Percentiles rank a stretch among this genome's conserved stretches.
Conservation (phyloP, 2,888 invertebrate species). For the Drosophila meridiana region DNA sequence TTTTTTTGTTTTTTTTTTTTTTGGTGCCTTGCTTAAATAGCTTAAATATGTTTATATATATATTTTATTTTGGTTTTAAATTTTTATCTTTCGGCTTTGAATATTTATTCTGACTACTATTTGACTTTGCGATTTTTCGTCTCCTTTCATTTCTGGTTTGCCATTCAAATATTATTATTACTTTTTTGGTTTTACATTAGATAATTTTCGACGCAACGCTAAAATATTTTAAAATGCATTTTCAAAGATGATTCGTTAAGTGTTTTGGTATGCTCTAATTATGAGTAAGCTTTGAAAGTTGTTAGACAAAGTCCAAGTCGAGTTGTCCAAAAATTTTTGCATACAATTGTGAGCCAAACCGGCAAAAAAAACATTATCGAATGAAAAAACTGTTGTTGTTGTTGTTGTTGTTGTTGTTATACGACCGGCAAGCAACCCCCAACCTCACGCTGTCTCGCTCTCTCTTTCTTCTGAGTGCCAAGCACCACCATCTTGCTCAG, state of each 20-base stretch:
- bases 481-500: conserved; percentile 10
- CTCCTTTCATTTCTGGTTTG: conserved; percentile 25
- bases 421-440: conserved; percentile 60
- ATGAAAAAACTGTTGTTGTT: conserved; percentile 47
- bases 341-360: conserved; percentile 56
- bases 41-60: conserved; percentile 48
- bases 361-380: conserved; percentile 58
- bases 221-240: conserved; percentile 82
- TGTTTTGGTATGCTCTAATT: conserved; percentile 28
- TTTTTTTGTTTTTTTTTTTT: neutral
- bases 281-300: conserved; percentile 63
- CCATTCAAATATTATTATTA: conserved; percentile 50
- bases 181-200: conserved; percentile 33
- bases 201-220: conserved; percentile 67
- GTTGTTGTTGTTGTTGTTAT: conserved; percentile 44
- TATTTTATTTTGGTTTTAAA: conserved; percentile 23
- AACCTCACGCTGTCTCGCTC: conserved; percentile 2
- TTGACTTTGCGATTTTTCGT: conserved; percentile 38
- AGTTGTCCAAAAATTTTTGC: conserved; percentile 61
- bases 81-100: conserved; percentile 31
- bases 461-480: conserved; percentile 14
- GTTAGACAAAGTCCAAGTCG: conserved; percentile 60
- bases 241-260: conserved; percentile 69
- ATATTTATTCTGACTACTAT: conserved; percentile 75
- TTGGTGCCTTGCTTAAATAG: conserved; percentile 45